Evolutionary conservation across 2,113 vertebrate species (phyloP), one percentile per base, ranked within the genome.

Genomic region (Saccopteryx bilineata): DNA sequence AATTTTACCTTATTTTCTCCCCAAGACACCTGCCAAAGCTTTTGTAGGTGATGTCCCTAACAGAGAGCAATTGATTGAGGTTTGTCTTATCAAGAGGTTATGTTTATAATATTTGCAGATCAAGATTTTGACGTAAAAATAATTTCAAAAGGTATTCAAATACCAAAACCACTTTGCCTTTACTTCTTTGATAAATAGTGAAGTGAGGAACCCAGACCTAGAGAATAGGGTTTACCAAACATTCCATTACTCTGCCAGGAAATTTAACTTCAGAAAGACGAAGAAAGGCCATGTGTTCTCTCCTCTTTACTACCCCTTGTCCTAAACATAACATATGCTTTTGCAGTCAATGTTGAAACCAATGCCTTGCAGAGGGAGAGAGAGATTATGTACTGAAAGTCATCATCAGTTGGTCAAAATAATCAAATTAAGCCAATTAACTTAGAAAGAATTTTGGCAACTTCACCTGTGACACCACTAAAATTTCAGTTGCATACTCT

Each of bases 301-400:
- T 33, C 13, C 9, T 50, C 46, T 78, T 52, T 61, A 10, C n/a
- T 68, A 28, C 21, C 3, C 83, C 58, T 23, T 80, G 4, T 3
- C 21, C 69, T 76, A 92, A 93, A 58, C 80, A 93, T 52, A 46
- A 95, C 11, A 92, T 78, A 75, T 97, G 91, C 21, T 91, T 96
- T 87, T 96, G 39, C 18, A n/a, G 92, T 87, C 95, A 78, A 26
- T 76, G 96, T 86, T 95, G 97, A 97, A 97, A 82, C 68, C 92
- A 94, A 91, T 90, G 68, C 18, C 78, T 7, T 65, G 65, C 58
- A 96, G 76, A 96, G 69, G 82, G 52, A 93, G 87, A 97, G 63
- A 75, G 65, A 91, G 89, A 96, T 56, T 39, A 17, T 17, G 46
- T 68, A 50, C 9, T 87, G 46, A 39, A 46, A 39, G 50, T 2